Conservation (phyloP, 2,888 invertebrate species). For the Pseudococcus jackbeardsleyi region DNA sequence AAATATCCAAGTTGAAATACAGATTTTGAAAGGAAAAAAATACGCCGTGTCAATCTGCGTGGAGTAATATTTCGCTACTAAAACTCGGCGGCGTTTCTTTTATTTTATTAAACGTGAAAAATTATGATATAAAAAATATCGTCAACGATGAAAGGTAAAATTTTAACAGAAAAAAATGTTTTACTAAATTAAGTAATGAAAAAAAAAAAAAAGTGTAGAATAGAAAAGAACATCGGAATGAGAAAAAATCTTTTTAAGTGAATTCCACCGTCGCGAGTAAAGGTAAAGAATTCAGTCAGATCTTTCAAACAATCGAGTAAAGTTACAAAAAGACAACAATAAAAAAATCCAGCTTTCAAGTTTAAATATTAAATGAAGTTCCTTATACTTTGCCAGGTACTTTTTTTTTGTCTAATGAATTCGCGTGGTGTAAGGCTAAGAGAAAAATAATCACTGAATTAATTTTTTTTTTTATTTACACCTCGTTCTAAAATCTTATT, state of each 20-base stretch:
- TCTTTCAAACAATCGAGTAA: slow-evolving; percentile 23
- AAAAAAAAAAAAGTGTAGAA: neutral
- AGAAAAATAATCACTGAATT: neutral
- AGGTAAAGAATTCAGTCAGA: slow-evolving; percentile 17
- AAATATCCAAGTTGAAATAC: no score
- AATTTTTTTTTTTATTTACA: neutral
- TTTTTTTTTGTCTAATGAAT: neutral
- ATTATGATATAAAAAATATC: no score
- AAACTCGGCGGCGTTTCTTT: no score
- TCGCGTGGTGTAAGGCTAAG: neutral
- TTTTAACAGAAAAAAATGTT: neutral
- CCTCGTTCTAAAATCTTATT: neutral
- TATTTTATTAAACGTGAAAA: no score
- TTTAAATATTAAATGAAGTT: slow-evolving; percentile 17
- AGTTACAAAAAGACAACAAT: slow-evolving; percentile 38
- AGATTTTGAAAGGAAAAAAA: no score
- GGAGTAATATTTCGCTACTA: no score
- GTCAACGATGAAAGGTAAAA: neutral
- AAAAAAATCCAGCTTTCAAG: slow-evolving; percentile 14
- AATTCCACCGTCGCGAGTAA: neutral
- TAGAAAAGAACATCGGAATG: neutral
- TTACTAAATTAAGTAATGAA: neutral
- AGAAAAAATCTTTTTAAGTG: slow-evolving; percentile 17
- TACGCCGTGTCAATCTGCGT: no score
- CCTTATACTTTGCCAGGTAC: neutral